Conservation (phyloP, 2,797 vertebrate genomes). For the Clarias fuscus region DNA sequence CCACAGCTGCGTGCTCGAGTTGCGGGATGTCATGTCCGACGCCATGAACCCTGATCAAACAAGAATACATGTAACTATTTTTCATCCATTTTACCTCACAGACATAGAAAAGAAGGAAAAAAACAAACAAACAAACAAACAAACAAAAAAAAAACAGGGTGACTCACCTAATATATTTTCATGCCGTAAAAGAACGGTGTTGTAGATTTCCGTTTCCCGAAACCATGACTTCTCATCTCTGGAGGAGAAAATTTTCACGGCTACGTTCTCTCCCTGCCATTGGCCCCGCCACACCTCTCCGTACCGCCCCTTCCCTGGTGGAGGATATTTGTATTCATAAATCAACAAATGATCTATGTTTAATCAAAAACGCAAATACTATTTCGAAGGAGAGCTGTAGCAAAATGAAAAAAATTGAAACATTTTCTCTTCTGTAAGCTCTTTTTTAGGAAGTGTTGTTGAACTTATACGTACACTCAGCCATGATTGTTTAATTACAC, state of each 20-base stretch:
- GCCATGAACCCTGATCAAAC: conserved; percentile 77
- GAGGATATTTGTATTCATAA: neutral
- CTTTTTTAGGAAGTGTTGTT: no score
- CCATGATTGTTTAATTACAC: neutral
- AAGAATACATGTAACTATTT: neutral
- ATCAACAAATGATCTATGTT: no score
- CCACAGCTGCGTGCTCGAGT: conserved; percentile 86
- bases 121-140: no score
- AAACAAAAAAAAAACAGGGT: neutral
- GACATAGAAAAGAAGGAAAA: neutral
- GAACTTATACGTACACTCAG: neutral
- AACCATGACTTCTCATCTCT: conserved; percentile 85
- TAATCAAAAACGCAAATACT: neutral
- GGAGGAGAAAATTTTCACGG: conserved; percentile 84
- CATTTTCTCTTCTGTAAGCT: neutral
- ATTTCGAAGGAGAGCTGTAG: neutral
- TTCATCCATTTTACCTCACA: neutral
- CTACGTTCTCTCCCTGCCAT: conserved; percentile 84
- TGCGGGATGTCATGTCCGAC: conserved; percentile 83
- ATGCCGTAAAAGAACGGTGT: conserved; percentile 81
- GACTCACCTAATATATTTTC: conserved; percentile 80
- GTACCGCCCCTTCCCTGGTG: conserved; percentile 77
- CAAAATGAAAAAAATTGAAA: neutral
- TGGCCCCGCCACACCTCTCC: conserved; percentile 85
- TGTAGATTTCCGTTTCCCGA: conserved; percentile 83